phyloP scores from a whole-genome alignment of 2,888 invertebrate genomes.

The Bellardia pandia region DNA sequence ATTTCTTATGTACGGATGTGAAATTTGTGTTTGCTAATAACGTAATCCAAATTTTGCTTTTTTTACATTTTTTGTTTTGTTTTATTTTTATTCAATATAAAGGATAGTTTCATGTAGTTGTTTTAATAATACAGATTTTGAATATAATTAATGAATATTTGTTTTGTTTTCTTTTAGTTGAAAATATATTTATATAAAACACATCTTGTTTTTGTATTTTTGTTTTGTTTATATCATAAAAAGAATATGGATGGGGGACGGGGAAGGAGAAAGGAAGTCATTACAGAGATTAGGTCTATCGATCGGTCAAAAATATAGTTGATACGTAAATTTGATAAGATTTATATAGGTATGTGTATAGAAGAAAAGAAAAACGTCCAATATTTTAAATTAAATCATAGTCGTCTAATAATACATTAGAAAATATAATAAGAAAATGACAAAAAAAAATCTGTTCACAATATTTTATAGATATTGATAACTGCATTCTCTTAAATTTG shows the following conservation, averaged over 20 bases:
- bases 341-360: conserved; percentile 14
- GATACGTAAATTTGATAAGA: conserved; percentile 19
- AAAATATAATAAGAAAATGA: conserved; percentile 35
- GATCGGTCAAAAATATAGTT: conserved; percentile 22
- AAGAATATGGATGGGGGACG: neutral
- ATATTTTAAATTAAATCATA: conserved; percentile 4
- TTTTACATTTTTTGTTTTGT: conserved; percentile 70
- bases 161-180: conserved; percentile 41
- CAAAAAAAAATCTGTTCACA: conserved; percentile 13
- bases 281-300: neutral
- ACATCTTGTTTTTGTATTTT: conserved; percentile 75
- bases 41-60: neutral
- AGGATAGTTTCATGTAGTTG: conserved; percentile 71
- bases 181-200: conserved; percentile 76
- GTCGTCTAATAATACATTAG: conserved; percentile 33
- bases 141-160: conserved; percentile 76
- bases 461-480: conserved; percentile 34
- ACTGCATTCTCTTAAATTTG: conserved; percentile 17
- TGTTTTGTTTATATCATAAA: conserved; percentile 56
- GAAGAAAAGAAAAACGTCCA: neutral
- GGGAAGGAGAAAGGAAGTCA: neutral
- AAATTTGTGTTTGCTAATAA: neutral
- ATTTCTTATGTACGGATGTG: neutral
- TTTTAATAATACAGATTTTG: conserved; percentile 75
- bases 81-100: conserved; percentile 73